Base-by-base conservation (phyloP, 1,140 invertebrate genomes). In the Odontomachus brunneus region DNA sequence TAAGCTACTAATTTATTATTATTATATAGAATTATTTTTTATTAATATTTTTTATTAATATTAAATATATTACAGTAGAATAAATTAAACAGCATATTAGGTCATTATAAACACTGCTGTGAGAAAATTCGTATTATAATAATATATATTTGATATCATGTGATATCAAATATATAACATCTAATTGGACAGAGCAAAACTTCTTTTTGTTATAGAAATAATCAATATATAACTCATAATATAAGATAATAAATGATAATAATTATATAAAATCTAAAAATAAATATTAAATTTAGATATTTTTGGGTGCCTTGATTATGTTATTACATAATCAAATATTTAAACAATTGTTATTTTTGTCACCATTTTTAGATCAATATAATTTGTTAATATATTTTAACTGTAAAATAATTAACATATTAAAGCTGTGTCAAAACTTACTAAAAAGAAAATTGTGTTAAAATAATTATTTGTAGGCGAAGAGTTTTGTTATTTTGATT, bases 221-320 rank as follows among this genome's bases (percentile, higher is more conserved):
- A 75, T 38, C n/a, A 48, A 67, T 11, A 44, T 59, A n/a, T 24
- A 22, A 33, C 24, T 73, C 33, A 59, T 73, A 73, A 22, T 55
- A 38, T n/a, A 76, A 0, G 1, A 22, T 3, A 0, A n/a, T 65
- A 49, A 51, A 0, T n/a, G n/a, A 49, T 62, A n/a, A 76, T 76
- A 14, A 66, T 22, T 17, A 66, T 74, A 19, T 44, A 38, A 44
- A 44, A 44, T 44, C 38, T 44, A 44, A 1, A 1, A 44, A 44
- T 15, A 44, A 15, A 11, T 44, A 73, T 44, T 73, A 48, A 74
- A 29, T 57, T 57, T 72, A 19, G 0, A 60, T 19, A 17, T 24
- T 44, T 0, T 59, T 44, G 19, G 3, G n/a, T n/a, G n/a, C n/a
- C n/a, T 1, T 24, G 14, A 22, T 57, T 17, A 14, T 22, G 38